Conservation (phyloP, 64 coral and sea anemone genomes). For the Exaiptasia diaphana region DNA sequence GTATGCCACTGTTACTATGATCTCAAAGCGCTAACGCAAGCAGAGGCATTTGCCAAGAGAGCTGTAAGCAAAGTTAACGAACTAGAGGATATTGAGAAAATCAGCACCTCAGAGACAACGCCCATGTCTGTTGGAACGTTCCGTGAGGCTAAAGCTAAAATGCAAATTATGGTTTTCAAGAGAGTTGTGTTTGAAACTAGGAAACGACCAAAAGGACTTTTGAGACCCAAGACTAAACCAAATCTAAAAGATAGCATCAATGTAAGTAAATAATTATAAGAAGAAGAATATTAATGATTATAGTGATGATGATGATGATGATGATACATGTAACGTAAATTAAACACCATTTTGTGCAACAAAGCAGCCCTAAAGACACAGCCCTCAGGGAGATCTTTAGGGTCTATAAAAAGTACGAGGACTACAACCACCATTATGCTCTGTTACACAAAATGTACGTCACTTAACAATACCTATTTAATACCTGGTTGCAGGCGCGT, state of each 20-base stretch:
- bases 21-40: conserved; percentile 71
- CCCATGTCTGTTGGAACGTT: conserved; percentile 62
- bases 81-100: conserved; percentile 84
- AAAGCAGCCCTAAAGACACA: no score
- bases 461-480: no score
- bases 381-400: no score
- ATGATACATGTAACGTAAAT: no score
- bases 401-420: no score
- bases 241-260: conserved; percentile 80
- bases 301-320: no score
- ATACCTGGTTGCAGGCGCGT: no score
- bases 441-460: no score
- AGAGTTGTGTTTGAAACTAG: conserved; percentile 88
- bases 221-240: conserved; percentile 77
- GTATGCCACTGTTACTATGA: conserved; percentile 95
- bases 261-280: no score
- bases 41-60: conserved; percentile 85
- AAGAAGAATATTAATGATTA: no score
- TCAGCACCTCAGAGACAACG: conserved; percentile 76
- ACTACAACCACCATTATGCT: no score
- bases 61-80: conserved; percentile 88
- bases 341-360: no score
- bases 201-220: conserved; percentile 79
- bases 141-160: conserved; percentile 69
- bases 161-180: conserved; percentile 87